These are phyloP conservation scores for Leptogaster cylindrica DNA, from an alignment of 2,888 invertebrate genomes.

Conservation along the genomic window DNA sequence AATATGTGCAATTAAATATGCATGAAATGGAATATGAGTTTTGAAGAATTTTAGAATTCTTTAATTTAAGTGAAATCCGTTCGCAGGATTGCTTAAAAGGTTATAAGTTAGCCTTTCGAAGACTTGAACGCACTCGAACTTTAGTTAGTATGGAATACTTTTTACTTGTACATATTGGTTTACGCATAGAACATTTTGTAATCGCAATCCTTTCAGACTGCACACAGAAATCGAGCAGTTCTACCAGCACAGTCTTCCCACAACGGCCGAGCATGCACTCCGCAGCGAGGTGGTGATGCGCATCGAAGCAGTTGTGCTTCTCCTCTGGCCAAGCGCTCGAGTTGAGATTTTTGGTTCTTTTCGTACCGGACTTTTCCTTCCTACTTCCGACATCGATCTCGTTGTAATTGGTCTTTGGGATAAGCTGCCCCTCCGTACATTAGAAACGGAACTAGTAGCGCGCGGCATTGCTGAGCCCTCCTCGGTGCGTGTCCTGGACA, in stretches of 20 bases:
- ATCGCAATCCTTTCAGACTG: slow-evolving; percentile 67
- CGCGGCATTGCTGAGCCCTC: slow-evolving; percentile 88
- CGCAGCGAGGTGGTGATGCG: slow-evolving; percentile 87
- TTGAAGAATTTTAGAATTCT: no score
- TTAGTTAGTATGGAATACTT: no score
- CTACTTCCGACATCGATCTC: slow-evolving; percentile 83
- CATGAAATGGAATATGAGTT: no score
- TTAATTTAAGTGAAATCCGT: no score
- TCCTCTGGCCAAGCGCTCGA: slow-evolving; percentile 91
- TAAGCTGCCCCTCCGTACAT: slow-evolving; percentile 85
- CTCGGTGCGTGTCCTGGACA: slow-evolving; percentile 94
- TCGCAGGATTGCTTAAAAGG: no score
- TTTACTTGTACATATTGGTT: no score
- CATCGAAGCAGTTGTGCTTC: slow-evolving; percentile 84
- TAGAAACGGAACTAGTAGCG: slow-evolving; percentile 88
- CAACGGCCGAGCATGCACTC: slow-evolving; percentile 87
- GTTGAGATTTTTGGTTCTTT: slow-evolving; percentile 99
- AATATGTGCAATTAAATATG: no score
- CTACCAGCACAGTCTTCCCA: slow-evolving; percentile 92
- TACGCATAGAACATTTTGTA: no score
- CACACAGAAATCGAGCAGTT: slow-evolving; percentile 98
- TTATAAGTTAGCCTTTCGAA: no score
- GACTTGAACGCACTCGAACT: no score
- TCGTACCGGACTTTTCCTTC: slow-evolving; percentile 95
- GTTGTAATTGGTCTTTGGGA: slow-evolving; percentile 87